phyloP scores from a whole-genome alignment of 2,888 invertebrate genomes.

The Antheraea assamensis region DNA sequence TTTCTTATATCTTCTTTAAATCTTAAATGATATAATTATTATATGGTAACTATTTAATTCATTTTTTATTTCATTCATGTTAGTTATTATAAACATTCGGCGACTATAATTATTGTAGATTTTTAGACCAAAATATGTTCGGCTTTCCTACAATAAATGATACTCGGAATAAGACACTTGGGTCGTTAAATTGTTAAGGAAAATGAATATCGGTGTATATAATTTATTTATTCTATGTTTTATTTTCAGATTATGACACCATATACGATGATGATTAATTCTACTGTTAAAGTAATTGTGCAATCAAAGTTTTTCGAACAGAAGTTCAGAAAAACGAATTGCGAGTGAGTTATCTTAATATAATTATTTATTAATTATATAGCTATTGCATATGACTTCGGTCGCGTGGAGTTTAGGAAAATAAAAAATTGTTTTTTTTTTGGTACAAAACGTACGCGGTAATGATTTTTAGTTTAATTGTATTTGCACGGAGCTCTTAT shows the following conservation, averaged over 20 bases:
- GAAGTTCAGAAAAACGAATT: constrained; percentile 26
- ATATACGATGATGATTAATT: constrained; percentile 22
- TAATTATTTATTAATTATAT: background rate
- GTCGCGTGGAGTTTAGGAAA: too few relatives aligned
- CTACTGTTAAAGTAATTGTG: constrained; percentile 22
- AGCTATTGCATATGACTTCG: too few relatives aligned
- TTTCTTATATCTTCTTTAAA: too few relatives aligned
- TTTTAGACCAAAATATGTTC: background rate
- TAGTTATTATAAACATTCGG: too few relatives aligned
- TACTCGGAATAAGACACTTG: background rate
- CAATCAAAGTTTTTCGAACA: constrained; percentile 30
- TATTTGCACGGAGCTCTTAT: too few relatives aligned
- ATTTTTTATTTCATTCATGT: too few relatives aligned
- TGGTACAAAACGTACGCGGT: too few relatives aligned
- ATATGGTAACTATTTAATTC: too few relatives aligned
- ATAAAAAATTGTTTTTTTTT: too few relatives aligned
- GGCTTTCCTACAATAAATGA: background rate
- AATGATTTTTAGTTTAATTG: too few relatives aligned
- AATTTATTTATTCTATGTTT: background rate
- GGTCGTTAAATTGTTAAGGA: background rate
- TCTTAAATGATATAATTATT: too few relatives aligned
- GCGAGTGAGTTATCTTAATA: constrained; percentile 30
- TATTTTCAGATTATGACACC: constrained; percentile 27
- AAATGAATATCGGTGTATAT: background rate
- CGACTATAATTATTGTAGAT: background rate